Percentiles rank a stretch among this genome's conserved stretches.
Conservation (phyloP, 2,113 vertebrate species). For the Chamaetylas fuelleborni region DNA sequence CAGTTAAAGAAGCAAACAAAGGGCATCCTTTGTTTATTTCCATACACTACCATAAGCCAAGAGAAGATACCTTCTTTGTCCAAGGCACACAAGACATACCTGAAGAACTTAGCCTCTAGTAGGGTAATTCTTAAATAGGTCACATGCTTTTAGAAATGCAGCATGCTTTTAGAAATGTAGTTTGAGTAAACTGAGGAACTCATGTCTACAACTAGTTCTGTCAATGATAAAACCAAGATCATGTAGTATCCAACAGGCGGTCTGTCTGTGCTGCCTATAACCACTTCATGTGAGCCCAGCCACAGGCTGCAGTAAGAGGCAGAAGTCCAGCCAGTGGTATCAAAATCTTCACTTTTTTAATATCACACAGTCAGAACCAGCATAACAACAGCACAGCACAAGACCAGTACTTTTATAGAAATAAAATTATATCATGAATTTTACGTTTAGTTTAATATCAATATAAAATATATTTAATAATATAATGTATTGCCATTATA, state of each 20-base stretch:
- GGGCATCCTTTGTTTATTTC: not conserved
- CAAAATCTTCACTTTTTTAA: not conserved
- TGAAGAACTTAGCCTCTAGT: not conserved
- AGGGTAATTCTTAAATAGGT: not conserved
- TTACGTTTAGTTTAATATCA: not conserved
- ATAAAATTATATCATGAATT: not conserved
- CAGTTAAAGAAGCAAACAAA: not conserved
- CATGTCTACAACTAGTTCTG: not conserved
- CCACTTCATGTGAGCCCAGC: not conserved
- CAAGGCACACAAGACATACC: not conserved
- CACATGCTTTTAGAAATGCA: not conserved
- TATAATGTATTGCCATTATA: not conserved
- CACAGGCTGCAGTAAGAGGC: not conserved
- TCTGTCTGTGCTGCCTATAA: not conserved
- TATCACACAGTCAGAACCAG: not conserved
- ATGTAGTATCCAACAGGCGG: not conserved
- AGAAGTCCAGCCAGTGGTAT: not conserved
- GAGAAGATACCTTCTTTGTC: not conserved
- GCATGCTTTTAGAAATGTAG: not conserved
- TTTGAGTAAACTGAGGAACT: not conserved
- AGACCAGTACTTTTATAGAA: not conserved
- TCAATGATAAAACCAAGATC: not conserved
- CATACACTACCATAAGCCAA: not conserved
- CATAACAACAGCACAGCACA: not conserved
- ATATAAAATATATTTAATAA: not conserved